Evolutionary conservation across 2,113 vertebrate genomes (phyloP), one percentile per base, ranked within the genome.

Genomic region (Morone chrysops): DNA sequence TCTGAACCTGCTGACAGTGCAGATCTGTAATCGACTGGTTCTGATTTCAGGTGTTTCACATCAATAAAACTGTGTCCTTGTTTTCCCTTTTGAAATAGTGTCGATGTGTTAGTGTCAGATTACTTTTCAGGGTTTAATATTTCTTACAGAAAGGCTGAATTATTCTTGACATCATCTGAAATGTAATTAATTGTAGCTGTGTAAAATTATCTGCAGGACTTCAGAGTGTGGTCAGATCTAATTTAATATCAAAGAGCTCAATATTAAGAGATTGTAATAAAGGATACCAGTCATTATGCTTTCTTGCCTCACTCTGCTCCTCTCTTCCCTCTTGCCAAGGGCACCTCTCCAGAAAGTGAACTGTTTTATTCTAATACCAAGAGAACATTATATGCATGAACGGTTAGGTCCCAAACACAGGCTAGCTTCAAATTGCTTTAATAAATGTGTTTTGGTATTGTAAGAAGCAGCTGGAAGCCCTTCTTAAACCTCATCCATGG

Each of bases 301-400:
- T 85, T 78, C 66, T 86, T 9, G 14, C 72, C 71, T 79, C 74
- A 56, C 72, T 65, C 78, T 79, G 45, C 67, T 60, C 38, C 72
- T 67, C 54, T 67, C 62, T 41, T 70, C 25, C 45, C 51, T 41
- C 18, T 75, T 65, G 80, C 76, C 74, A 83, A 89, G 43, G 80
- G 78, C 77, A 72, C 62, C 45, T 78, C 43, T 83, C 81, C 63
- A 90, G 63, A 84, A 73, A 31, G 45, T 60, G 60, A 2, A 7
- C 75, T 66, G 66, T 54, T 81, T 84, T 70, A 84, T 82, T 73
- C 72, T 18, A 48, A 78, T 65, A 54, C 47, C 25, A 45, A 75
- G 68, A 75, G 48, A 78, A 78, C 70, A 87, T 91, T 90, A 87
- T 65, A 73, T 82, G 70, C 82, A 82, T 84, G 78, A 81, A 75